Evolutionary conservation across 2,797 vertebrate species (phyloP).

Genomic region (Iguana delicatissima): DNA sequence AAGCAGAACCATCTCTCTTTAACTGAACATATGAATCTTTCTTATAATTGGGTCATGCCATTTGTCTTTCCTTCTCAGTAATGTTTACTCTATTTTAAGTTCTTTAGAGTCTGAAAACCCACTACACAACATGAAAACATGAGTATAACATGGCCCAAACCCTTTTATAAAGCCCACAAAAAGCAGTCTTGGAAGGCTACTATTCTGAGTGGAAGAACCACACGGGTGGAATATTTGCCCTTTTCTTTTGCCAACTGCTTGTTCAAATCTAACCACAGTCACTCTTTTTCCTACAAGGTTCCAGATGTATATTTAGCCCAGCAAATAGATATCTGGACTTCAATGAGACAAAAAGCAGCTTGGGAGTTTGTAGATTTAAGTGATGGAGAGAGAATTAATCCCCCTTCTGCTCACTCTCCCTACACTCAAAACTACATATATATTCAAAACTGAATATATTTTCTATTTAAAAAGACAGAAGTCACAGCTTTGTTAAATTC

Average conservation of each 20-base stretch:
- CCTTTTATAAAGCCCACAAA: neutral
- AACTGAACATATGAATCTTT: conserved; percentile 5
- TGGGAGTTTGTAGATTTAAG: neutral
- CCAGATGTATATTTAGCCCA: neutral
- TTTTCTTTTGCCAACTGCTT: neutral
- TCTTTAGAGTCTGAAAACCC: neutral
- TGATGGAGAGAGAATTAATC: neutral
- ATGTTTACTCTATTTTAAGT: neutral
- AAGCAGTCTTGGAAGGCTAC: neutral
- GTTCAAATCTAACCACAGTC: neutral
- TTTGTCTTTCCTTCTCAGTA: neutral
- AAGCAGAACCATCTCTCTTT: neutral
- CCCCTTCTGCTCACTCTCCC: neutral
- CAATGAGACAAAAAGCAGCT: neutral
- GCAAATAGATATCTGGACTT: neutral
- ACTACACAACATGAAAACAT: neutral
- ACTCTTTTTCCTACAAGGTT: neutral
- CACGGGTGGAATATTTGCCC: neutral
- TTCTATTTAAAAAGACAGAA: neutral
- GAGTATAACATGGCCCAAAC: too few relatives aligned
- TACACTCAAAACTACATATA: neutral
- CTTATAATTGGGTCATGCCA: neutral
- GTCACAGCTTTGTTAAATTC: neutral
- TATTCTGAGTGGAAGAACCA: neutral
- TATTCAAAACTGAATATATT: neutral